Evolutionary conservation across 2,888 invertebrate species (phyloP).

Genomic region (Dryocosmus kuriphilus): DNA sequence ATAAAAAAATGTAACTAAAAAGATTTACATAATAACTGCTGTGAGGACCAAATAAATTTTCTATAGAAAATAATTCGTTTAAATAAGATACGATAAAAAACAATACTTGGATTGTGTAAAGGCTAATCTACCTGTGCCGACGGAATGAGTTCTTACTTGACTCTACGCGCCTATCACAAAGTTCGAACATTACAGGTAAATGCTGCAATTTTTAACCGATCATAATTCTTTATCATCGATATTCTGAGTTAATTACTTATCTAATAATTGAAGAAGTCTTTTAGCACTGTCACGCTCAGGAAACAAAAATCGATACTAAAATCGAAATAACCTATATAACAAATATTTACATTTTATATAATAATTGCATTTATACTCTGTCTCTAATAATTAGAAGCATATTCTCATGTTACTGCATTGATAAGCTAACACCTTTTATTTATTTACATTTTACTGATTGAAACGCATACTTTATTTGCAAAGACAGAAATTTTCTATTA

Average conservation of each 20-base stretch:
- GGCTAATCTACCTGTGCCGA: constrained; percentile 36
- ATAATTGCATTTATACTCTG: neutral
- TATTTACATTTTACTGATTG: neutral
- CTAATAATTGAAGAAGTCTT: neutral
- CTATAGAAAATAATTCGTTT: neutral
- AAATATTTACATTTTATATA: neutral
- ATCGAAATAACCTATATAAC: no score
- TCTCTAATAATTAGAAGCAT: neutral
- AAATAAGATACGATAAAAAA: neutral
- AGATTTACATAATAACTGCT: no score
- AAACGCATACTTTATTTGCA: neutral
- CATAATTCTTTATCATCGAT: neutral
- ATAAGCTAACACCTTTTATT: no score
- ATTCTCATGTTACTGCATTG: neutral
- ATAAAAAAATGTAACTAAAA: no score
- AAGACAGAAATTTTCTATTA: no score
- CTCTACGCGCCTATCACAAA: neutral
- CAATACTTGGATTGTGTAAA: neutral
- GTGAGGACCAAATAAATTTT: neutral
- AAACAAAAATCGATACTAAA: no score
- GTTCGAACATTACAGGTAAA: neutral
- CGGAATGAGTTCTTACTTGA: neutral
- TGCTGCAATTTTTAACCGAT: neutral
- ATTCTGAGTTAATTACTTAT: neutral
- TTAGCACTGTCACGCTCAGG: no score